phyloP scores from a whole-genome alignment of 2,113 vertebrate genomes.

The Bos indicus region DNA sequence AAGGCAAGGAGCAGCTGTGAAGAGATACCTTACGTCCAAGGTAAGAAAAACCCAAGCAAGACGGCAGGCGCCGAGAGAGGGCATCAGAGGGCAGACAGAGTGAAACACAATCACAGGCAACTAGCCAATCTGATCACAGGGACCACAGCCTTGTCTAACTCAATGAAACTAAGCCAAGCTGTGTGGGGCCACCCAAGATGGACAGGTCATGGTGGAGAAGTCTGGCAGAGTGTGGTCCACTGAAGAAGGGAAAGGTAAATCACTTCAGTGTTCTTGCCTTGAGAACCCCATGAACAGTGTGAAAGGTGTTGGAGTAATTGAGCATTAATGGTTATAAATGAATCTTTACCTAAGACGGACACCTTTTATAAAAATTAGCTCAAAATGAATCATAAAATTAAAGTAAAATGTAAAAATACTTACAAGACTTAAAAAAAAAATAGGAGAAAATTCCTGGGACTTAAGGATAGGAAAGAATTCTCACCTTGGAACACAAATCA shows the following conservation, averaged over 20 bases:
- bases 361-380: neutral
- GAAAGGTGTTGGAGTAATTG: neutral
- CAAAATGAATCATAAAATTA: neutral
- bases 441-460: neutral
- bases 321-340: neutral
- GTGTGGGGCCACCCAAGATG: neutral
- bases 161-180: neutral
- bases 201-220: neutral
- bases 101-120: neutral
- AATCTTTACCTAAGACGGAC: neutral
- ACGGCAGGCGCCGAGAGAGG: neutral
- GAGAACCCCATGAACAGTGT: neutral
- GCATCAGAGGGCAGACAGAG: neutral
- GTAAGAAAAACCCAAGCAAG: neutral
- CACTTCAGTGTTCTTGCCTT: neutral
- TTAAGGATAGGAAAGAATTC: neutral
- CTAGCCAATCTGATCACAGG: neutral
- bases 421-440: neutral
- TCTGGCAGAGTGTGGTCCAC: neutral
- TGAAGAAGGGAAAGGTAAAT: no score
- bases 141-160: neutral
- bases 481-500: neutral
- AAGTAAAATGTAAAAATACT: neutral
- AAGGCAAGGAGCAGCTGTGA: neutral
- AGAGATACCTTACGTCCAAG: neutral